phyloP scores from a whole-genome alignment of 2,888 invertebrate genomes.

The Polyommatus iphigenia region DNA sequence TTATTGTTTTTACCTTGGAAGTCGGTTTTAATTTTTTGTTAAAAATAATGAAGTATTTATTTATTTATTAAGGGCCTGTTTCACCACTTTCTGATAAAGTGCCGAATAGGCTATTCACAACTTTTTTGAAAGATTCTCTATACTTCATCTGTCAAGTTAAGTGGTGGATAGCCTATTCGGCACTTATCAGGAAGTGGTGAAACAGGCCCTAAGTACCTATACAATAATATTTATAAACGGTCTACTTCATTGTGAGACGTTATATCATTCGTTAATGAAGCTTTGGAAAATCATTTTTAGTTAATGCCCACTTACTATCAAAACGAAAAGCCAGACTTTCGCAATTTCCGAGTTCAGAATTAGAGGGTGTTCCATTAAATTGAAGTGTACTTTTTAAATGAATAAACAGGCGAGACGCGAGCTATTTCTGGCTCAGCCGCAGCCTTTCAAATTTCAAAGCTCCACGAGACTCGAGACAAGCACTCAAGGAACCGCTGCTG shows the following conservation, averaged over 20 bases:
- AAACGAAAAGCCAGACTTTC: conserved; percentile 11
- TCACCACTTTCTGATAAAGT: no score
- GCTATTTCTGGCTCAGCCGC: conserved; percentile 41
- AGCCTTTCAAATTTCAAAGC: conserved; percentile 57
- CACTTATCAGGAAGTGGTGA: no score
- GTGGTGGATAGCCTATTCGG: no score
- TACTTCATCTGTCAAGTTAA: no score
- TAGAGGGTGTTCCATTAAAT: conserved; percentile 24
- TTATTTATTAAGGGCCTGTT: no score
- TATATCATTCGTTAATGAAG: background rate
- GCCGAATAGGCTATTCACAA: no score
- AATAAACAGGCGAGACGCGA: conserved; percentile 35
- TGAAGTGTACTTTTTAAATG: conserved; percentile 28
- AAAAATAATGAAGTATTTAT: no score
- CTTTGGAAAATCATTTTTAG: background rate
- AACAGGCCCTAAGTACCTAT: no score
- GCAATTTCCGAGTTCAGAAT: conserved; percentile 23
- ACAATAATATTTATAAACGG: no score
- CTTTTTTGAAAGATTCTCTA: no score
- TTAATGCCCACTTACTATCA: background rate
- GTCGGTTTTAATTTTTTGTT: no score
- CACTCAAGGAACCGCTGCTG: conserved; percentile 42
- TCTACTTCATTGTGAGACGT: background rate
- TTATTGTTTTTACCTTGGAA: no score
- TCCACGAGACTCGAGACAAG: conserved; percentile 47